phyloP scores from a whole-genome alignment of 2,888 invertebrate species.

The Sinelater perroti region DNA sequence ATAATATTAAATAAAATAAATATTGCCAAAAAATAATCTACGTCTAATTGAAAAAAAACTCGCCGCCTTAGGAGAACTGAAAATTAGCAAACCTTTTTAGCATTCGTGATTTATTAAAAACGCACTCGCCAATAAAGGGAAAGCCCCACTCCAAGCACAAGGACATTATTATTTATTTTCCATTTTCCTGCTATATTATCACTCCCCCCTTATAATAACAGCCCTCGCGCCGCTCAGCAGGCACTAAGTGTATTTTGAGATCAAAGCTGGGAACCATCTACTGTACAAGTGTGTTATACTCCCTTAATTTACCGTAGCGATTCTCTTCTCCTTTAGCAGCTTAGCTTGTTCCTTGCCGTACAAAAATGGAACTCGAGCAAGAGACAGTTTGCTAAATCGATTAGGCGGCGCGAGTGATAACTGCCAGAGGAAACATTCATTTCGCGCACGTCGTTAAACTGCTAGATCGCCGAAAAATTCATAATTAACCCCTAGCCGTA shows the following conservation, averaged over 20 bases:
- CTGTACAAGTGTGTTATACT: conserved; percentile 35
- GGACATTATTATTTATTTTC: conserved; percentile 52
- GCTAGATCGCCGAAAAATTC: conserved; percentile 10
- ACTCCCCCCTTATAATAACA: conserved; percentile 53
- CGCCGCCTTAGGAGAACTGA: too few species aligned
- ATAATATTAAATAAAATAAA: too few species aligned
- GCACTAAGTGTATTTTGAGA: conserved; percentile 61
- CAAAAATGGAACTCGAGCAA: conserved; percentile 5
- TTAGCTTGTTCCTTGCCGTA: conserved; percentile 8
- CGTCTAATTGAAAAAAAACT: too few species aligned
- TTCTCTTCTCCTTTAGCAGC: conserved; percentile 20
- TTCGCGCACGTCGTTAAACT: conserved; percentile 3
- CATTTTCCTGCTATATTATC: conserved; percentile 52
- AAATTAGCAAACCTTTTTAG: too few species aligned
- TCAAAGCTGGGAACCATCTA: conserved; percentile 51
- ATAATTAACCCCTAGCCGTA: background rate
- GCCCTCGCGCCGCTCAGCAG: conserved; percentile 56
- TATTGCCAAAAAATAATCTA: too few species aligned
- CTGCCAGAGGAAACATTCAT: too few species aligned
- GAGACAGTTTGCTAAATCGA: too few species aligned
- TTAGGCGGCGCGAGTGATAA: too few species aligned
- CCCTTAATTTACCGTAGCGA: conserved; percentile 32
- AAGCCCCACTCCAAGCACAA: conserved; percentile 32
- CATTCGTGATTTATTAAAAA: too few species aligned
- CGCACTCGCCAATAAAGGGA: conserved; percentile 6